Evolutionary conservation across 2,113 vertebrate species (phyloP).

Genomic region (Sciurus niger): DNA sequence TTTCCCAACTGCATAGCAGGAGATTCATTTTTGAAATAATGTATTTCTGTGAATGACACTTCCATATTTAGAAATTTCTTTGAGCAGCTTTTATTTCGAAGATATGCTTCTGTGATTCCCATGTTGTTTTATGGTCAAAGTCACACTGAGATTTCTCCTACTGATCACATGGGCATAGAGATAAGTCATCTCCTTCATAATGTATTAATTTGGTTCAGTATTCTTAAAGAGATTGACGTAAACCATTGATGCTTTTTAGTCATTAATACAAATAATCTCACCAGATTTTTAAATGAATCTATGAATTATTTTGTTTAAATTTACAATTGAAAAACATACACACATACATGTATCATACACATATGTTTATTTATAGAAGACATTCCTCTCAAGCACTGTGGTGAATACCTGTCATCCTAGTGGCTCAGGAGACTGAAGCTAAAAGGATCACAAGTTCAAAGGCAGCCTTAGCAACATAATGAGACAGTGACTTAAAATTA

Average conservation of each 20-base stretch:
- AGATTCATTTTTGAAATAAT: not conserved
- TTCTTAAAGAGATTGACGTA: not conserved
- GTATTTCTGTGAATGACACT: not conserved
- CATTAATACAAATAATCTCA: not conserved
- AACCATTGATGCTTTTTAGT: not conserved
- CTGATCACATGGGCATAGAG: not conserved
- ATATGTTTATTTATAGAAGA: not conserved
- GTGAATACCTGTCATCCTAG: too few species aligned
- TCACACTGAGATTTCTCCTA: not conserved
- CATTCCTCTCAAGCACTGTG: too few species aligned
- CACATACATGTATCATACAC: not conserved
- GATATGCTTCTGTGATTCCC: not conserved
- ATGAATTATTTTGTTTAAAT: not conserved
- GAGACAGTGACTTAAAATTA: too few species aligned
- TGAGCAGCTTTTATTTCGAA: not conserved
- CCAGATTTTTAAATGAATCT: not conserved
- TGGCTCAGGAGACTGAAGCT: too few species aligned
- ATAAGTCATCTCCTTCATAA: not conserved
- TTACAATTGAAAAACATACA: not conserved
- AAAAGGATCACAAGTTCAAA: too few species aligned
- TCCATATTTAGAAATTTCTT: not conserved
- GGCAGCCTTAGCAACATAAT: too few species aligned
- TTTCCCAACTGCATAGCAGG: not conserved
- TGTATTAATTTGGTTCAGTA: not conserved
- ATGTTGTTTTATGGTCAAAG: not conserved